A percentile compares a stretch with the other conserved stretches of the same genome.
phyloP scores from a whole-genome alignment of 2,888 invertebrate genomes.

The Drosophila paramelanica region DNA sequence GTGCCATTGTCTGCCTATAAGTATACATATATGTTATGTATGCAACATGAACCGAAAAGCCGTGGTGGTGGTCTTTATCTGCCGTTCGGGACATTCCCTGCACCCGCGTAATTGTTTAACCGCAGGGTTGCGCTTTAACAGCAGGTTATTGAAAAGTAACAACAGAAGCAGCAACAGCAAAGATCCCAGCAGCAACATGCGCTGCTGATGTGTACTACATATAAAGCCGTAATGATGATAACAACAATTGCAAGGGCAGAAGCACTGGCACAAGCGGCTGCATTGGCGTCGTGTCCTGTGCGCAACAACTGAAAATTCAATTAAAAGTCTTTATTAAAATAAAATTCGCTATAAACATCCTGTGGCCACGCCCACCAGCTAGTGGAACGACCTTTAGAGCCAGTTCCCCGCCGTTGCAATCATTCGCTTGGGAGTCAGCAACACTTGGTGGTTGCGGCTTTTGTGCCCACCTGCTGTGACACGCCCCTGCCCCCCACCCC shows the following conservation, averaged over 20 bases:
- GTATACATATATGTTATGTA: conserved; percentile 14
- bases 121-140: conserved; percentile 69
- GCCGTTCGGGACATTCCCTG: conserved; percentile 28
- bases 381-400: conserved; percentile 22
- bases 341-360: conserved; percentile 70
- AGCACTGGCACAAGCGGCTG: conserved; percentile 8
- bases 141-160: conserved; percentile 60
- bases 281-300: conserved; percentile 41
- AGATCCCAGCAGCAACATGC: conserved; percentile 31
- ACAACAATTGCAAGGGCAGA: conserved; percentile 54
- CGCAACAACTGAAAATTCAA: conserved; percentile 81
- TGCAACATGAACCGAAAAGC: conserved; percentile 24
- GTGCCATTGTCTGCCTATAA: conserved; percentile 17
- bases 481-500: conserved; percentile 6
- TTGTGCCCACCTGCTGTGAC: conserved; percentile 72
- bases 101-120: conserved; percentile 70
- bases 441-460: conserved; percentile 58
- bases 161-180: conserved; percentile 27
- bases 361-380: conserved; percentile 39
- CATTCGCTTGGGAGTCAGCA: conserved; percentile 28
- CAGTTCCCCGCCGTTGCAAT: conserved; percentile 13
- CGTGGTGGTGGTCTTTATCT: conserved; percentile 27
- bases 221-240: conserved; percentile 71
- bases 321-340: conserved; percentile 82
- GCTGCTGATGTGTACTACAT: conserved; percentile 53